Percentiles rank a stretch among this genome's conserved stretches.
These are phyloP conservation scores for Apis florea DNA, from an alignment of 1,140 invertebrate genomes.

Conservation along the genomic window DNA sequence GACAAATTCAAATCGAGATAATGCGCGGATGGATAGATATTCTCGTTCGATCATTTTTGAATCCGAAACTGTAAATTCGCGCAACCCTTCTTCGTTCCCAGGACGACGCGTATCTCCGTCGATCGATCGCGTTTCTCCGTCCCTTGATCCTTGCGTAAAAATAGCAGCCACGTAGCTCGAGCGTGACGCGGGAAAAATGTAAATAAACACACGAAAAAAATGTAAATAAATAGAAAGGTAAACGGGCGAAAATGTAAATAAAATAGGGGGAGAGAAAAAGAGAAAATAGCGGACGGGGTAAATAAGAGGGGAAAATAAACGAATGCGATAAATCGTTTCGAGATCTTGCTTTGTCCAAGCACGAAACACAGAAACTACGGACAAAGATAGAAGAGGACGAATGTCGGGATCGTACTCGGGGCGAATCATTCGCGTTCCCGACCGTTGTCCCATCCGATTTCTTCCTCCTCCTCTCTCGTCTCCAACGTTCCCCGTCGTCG, in stretches of 20 bases:
- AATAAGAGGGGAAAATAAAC: not conserved
- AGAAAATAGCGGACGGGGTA: not conserved
- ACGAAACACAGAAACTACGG: not conserved
- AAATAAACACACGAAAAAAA: not conserved
- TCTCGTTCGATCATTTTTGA: not conserved
- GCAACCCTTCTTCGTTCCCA: not conserved
- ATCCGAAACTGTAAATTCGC: slow-evolving; percentile 15
- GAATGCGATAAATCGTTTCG: not conserved
- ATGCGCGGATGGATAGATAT: no score
- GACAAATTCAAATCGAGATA: slow-evolving; percentile 1
- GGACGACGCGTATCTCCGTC: not conserved
- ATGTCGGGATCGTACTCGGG: no score
- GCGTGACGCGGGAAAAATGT: not conserved
- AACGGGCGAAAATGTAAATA: not conserved
- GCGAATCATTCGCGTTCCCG: not conserved
- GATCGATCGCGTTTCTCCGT: not conserved
- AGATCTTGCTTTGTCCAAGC: not conserved
- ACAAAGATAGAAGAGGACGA: no score
- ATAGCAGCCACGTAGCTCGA: not conserved
- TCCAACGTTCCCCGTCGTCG: not conserved
- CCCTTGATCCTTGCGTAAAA: slow-evolving; percentile 1
- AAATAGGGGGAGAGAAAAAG: not conserved
- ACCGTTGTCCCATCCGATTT: not conserved
- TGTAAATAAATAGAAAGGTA: not conserved
- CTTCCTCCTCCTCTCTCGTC: not conserved